These are phyloP conservation scores for Danionella dracula DNA, from an alignment of 2,797 vertebrate species.

Conservation along the genomic window DNA sequence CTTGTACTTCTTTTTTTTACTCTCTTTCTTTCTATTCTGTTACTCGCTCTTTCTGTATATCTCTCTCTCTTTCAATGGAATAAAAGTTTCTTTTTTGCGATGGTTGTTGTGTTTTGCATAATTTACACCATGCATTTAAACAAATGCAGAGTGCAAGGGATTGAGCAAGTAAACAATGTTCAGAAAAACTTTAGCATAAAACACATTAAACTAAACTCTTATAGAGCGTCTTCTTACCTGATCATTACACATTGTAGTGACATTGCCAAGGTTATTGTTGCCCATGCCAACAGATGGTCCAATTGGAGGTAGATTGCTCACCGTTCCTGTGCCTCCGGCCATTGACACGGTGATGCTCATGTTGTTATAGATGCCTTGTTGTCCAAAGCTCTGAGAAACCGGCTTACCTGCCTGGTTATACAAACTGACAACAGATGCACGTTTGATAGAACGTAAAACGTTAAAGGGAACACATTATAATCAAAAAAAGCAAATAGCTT, in stretches of 20 bases:
- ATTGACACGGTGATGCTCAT: slow-evolving; percentile 98
- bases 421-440: slow-evolving; percentile 53
- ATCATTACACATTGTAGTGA: slow-evolving; percentile 82
- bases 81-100: too few relatives aligned
- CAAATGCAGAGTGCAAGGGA: too few relatives aligned
- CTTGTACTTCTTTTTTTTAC: too few relatives aligned
- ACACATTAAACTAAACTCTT: too few relatives aligned
- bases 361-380: slow-evolving; percentile 94
- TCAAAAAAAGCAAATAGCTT: background rate
- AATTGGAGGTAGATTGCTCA: slow-evolving; percentile 81
- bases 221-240: slow-evolving; percentile 60
- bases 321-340: slow-evolving; percentile 78
- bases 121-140: too few relatives aligned
- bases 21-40: too few relatives aligned
- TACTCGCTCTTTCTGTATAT: too few relatives aligned
- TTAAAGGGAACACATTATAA: background rate
- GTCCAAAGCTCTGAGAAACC: slow-evolving; percentile 66
- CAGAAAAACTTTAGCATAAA: too few relatives aligned
- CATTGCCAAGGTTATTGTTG: slow-evolving; percentile 80
- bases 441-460: too few relatives aligned
- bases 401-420: slow-evolving; percentile 77
- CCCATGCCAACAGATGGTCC: slow-evolving; percentile 80
- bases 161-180: too few relatives aligned
- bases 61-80: too few relatives aligned
- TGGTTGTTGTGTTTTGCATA: too few relatives aligned